phyloP scores from a whole-genome alignment of 2,797 vertebrate genomes.

The Brachyrhaphis roseni region DNA sequence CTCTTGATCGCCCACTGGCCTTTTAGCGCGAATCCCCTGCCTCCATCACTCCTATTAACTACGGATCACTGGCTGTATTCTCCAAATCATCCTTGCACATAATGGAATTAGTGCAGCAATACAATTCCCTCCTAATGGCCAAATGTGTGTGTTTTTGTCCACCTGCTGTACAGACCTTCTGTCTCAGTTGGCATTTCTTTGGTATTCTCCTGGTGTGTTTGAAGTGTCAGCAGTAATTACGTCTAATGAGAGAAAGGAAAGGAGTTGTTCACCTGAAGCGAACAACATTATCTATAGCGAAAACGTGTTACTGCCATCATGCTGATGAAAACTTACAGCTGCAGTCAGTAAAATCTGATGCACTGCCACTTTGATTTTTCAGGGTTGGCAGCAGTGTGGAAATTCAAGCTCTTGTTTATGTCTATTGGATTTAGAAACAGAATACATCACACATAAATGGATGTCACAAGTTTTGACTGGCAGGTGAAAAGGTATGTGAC shows the following conservation, averaged over 20 bases:
- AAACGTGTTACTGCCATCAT: conserved; percentile 42
- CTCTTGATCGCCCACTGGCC: conserved; percentile 42
- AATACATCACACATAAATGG: conserved; percentile 21
- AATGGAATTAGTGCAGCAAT: conserved; percentile 72
- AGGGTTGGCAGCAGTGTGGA: neutral
- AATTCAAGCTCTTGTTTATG: conserved; percentile 26
- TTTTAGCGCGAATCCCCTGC: conserved; percentile 58
- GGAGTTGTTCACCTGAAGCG: conserved; percentile 64
- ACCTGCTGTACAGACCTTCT: conserved; percentile 15
- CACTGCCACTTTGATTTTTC: conserved; percentile 40
- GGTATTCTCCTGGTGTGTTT: conserved; percentile 56
- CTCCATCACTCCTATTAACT: conserved; percentile 81
- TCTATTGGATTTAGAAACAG: conserved; percentile 17
- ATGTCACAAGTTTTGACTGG: conserved; percentile 37
- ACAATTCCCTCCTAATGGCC: conserved; percentile 40
- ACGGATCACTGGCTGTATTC: conserved; percentile 80
- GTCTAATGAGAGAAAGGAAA: conserved; percentile 62
- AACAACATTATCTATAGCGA: conserved; percentile 56
- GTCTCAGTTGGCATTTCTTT: conserved; percentile 45
- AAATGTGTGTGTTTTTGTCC: conserved; percentile 30
- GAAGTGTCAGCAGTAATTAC: conserved; percentile 69
- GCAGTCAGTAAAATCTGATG: conserved; percentile 33
- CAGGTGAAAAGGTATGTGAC: conserved; percentile 17
- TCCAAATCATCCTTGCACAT: conserved; percentile 60
- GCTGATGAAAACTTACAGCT: conserved; percentile 49